Conservation (phyloP, 2,113 vertebrate species). For the Actenoides lindsayi region DNA sequence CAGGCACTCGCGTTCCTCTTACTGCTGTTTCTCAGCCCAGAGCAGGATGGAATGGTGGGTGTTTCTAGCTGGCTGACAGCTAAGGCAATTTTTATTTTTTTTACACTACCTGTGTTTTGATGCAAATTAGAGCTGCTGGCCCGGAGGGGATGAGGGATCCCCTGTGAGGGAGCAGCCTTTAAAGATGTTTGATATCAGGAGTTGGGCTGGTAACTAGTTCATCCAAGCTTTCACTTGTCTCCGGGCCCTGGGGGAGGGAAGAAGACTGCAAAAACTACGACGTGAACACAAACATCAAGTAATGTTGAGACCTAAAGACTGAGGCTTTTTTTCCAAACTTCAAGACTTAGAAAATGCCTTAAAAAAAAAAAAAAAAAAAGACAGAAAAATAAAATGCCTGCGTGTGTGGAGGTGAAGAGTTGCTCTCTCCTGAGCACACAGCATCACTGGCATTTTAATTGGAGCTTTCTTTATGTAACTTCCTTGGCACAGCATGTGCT, state of each 20-base stretch:
- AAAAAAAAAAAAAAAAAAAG: no score
- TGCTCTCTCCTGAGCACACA: neutral
- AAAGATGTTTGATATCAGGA: neutral
- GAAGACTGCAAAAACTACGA: neutral
- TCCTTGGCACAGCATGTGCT: fast-evolving
- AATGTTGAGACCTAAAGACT: neutral
- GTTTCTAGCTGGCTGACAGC: neutral
- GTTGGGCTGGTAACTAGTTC: neutral
- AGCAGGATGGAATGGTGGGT: neutral
- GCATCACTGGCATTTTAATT: neutral
- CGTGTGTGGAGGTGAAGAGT: no score
- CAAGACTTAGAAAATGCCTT: neutral
- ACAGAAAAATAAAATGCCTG: neutral
- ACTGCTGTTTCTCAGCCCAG: neutral
- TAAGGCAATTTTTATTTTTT: neutral
- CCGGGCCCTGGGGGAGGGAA: neutral
- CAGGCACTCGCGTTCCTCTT: fast-evolving
- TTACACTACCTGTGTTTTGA: neutral
- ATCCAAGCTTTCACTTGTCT: neutral
- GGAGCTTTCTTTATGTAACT: neutral
- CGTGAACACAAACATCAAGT: neutral
- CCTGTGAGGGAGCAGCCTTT: neutral
- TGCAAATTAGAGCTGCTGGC: neutral
- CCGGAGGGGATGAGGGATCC: neutral
- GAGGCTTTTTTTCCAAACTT: neutral